These are phyloP conservation scores for Apteryx owenii DNA, from an alignment of 2,113 vertebrate genomes.

Conservation along the genomic window DNA sequence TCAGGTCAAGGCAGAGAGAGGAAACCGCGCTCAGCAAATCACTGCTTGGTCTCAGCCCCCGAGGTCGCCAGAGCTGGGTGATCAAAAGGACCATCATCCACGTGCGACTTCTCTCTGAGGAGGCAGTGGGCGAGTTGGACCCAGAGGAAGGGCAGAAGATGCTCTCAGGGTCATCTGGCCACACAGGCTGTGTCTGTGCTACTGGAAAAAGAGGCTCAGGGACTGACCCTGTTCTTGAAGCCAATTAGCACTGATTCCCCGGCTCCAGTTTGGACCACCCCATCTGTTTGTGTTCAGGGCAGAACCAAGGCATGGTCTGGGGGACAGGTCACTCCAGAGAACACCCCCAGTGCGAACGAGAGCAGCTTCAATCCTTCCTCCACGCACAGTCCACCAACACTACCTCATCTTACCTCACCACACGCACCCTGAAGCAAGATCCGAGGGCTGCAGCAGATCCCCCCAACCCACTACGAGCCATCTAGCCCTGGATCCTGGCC, in stretches of 20 bases:
- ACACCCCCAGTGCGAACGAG: not conserved
- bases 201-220: not conserved
- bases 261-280: not conserved
- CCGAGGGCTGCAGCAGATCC: not conserved
- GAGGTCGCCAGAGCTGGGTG: not conserved
- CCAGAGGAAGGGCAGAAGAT: not conserved
- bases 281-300: not conserved
- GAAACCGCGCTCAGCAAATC: not conserved
- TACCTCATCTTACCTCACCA: not conserved
- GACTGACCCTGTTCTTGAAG: not conserved
- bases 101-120: not conserved
- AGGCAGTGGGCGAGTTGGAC: not conserved
- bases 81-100: not conserved
- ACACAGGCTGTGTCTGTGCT: not conserved
- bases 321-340: not conserved
- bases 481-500: not conserved
- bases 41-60: not conserved
- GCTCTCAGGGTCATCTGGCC: not conserved
- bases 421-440: not conserved
- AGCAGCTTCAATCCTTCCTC: not conserved
- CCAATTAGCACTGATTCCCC: not conserved
- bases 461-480: not conserved
- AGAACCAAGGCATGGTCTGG: not conserved
- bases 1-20: not conserved
- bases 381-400: not conserved